Evolutionary conservation across 2,888 invertebrate species (phyloP).

Genomic region (Phymatocera aterrima): DNA sequence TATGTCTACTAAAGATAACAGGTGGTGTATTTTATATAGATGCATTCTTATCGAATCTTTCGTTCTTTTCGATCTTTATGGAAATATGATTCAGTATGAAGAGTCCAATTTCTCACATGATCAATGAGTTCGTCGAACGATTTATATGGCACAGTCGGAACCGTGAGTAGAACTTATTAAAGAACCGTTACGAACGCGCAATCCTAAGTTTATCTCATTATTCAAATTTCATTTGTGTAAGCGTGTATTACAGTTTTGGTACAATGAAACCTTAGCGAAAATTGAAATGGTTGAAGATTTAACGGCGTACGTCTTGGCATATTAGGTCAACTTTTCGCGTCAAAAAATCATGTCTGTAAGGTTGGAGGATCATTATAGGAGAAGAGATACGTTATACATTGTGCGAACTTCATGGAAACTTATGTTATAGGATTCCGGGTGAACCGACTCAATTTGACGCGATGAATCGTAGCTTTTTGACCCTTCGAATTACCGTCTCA

Average conservation of each 20-base stretch:
- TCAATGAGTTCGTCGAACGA: conserved; percentile 30
- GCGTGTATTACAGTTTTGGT: neutral
- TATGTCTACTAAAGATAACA: neutral
- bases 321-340: neutral
- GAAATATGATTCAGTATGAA: conserved; percentile 11
- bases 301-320: neutral
- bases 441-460: neutral
- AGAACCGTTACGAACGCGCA: neutral
- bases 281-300: neutral
- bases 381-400: neutral
- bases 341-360: neutral
- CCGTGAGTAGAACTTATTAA: neutral
- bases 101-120: conserved; percentile 15
- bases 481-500: conserved; percentile 9
- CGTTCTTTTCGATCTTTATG: neutral
- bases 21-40: neutral
- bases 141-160: neutral
- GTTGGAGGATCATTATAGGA: neutral
- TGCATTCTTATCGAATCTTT: neutral
- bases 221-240: too few relatives aligned
- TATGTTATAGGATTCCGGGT: neutral
- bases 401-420: neutral
- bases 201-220: neutral
- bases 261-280: too few relatives aligned
- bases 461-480: conserved; percentile 18